These are phyloP conservation scores for Craniophora ligustri DNA, from an alignment of 2,888 invertebrate genomes.

Conservation along the genomic window DNA sequence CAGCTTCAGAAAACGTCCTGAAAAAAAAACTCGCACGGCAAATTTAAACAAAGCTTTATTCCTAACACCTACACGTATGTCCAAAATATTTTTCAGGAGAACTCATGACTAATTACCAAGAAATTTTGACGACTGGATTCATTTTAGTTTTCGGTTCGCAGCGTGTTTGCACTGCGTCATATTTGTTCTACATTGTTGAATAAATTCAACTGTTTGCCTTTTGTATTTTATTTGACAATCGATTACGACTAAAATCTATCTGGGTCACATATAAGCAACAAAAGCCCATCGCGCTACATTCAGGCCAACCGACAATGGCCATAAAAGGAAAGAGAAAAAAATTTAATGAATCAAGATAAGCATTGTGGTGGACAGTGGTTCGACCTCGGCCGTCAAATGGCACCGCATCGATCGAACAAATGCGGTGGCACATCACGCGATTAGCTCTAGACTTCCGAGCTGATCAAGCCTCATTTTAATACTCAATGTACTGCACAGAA, in stretches of 20 bases:
- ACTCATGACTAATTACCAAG: constrained; percentile 62
- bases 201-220: constrained; percentile 66
- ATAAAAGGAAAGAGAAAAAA: constrained; percentile 72
- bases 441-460: constrained; percentile 47
- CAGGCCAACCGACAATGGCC: constrained; percentile 74
- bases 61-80: constrained; percentile 52
- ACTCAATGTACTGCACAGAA: constrained; percentile 4
- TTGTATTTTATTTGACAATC: constrained; percentile 70
- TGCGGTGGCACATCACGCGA: constrained; percentile 76
- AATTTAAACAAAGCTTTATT: constrained; percentile 74
- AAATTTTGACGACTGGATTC: constrained; percentile 55
- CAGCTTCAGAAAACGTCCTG: constrained; percentile 74
- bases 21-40: constrained; percentile 69
- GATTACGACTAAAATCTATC: constrained; percentile 78
- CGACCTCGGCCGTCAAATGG: constrained; percentile 87
- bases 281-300: constrained; percentile 73
- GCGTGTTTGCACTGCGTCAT: constrained; percentile 53
- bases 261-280: constrained; percentile 80
- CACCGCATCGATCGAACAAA: constrained; percentile 79
- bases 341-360: constrained; percentile 86
- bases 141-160: constrained; percentile 53
- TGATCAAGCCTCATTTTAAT: constrained; percentile 36
- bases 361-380: constrained; percentile 81
- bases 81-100: constrained; percentile 40
- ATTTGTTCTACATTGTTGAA: constrained; percentile 62